phyloP scores from a whole-genome alignment of 2,888 invertebrate genomes.

The Idaea biselata region DNA sequence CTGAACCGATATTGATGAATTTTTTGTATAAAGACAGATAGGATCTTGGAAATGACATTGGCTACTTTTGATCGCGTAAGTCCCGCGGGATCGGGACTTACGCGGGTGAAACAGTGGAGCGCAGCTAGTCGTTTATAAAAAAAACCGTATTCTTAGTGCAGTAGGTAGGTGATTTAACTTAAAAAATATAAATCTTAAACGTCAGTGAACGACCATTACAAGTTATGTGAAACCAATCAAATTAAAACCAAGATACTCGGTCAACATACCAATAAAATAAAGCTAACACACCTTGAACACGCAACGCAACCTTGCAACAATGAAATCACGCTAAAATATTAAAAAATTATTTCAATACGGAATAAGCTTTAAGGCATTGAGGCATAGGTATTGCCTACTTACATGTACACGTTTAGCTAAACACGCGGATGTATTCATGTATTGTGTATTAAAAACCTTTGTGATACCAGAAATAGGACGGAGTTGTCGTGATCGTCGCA shows the following conservation, averaged over 20 bases:
- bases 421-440: neutral
- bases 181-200: neutral
- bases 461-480: neutral
- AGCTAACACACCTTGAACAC: neutral
- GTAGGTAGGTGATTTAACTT: neutral
- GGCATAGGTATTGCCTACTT: neutral
- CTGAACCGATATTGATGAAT: too few species aligned
- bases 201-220: neutral
- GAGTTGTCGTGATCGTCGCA: neutral
- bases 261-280: neutral
- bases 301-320: neutral
- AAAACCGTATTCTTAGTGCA: neutral
- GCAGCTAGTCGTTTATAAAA: too few species aligned
- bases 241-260: neutral
- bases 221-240: neutral
- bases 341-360: neutral
- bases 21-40: too few species aligned
- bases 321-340: neutral
- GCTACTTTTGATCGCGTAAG: too few species aligned
- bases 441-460: neutral
- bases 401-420: neutral
- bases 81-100: too few species aligned
- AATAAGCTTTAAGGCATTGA: neutral
- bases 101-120: too few species aligned
- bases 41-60: too few species aligned